These are phyloP conservation scores for Ciconia stormi DNA, from an alignment of 2,113 vertebrate genomes.

Conservation along the genomic window DNA sequence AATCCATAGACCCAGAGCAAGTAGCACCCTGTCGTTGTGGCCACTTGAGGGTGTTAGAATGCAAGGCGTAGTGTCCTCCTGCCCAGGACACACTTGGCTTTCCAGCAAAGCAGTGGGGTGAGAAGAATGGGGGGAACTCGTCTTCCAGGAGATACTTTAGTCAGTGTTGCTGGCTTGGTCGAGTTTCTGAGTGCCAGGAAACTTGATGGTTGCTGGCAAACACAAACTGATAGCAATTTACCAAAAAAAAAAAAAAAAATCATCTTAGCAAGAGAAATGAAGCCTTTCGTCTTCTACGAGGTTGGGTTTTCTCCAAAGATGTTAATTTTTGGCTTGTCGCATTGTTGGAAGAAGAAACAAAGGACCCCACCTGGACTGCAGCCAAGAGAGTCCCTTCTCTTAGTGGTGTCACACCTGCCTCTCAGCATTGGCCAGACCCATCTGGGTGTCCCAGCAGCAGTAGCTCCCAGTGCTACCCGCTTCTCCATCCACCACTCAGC, in stretches of 20 bases:
- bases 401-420: neutral
- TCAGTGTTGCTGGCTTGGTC: neutral
- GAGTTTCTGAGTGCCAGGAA: neutral
- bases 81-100: neutral
- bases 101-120: neutral
- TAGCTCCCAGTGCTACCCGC: neutral
- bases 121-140: neutral
- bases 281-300: neutral
- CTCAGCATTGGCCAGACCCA: neutral
- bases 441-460: neutral
- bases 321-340: neutral
- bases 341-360: neutral
- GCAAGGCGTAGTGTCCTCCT: neutral
- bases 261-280: neutral
- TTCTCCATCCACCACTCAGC: neutral
- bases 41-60: neutral
- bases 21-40: neutral
- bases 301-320: neutral
- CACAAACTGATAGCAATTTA: neutral
- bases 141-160: neutral
- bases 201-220: neutral
- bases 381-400: neutral
- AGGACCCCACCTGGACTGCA: neutral
- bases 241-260: neutral
- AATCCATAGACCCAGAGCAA: neutral